phyloP scores from a whole-genome alignment of 2,888 invertebrate genomes.

The Deroplatys truncata region DNA sequence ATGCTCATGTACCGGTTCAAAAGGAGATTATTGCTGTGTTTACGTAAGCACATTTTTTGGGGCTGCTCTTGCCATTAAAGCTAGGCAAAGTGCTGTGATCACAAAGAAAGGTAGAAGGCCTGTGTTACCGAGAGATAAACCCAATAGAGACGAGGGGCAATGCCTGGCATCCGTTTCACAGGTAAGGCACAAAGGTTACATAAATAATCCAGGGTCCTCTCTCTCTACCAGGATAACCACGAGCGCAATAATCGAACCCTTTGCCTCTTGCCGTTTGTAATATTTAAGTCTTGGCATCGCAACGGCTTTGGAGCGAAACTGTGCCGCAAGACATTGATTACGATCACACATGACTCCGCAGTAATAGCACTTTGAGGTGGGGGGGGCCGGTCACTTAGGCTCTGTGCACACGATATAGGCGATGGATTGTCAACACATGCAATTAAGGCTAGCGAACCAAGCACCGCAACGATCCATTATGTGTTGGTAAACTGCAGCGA shows the following conservation, averaged over 20 bases:
- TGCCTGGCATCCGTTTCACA: not conserved
- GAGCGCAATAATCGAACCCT: not conserved
- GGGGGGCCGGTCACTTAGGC: not conserved
- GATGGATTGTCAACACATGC: not conserved
- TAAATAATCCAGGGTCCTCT: not conserved
- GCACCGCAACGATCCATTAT: not conserved
- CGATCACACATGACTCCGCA: not conserved
- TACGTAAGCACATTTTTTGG: not conserved
- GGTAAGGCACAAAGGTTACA: not conserved
- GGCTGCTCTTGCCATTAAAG: not conserved
- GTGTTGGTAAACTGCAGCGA: not conserved
- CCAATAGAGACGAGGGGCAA: not conserved
- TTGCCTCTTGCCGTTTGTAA: not conserved
- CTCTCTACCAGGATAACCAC: not conserved
- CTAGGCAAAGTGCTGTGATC: not conserved
- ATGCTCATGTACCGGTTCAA: not conserved
- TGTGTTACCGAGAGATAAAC: not conserved
- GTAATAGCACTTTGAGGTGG: not conserved
- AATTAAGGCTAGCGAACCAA: not conserved
- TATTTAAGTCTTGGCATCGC: not conserved
- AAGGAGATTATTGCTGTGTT: not conserved
- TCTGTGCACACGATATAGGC: not conserved
- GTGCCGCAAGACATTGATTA: not conserved
- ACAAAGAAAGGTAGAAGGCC: not conserved
- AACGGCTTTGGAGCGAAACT: not conserved